Conservation (phyloP, 2,797 vertebrate genomes). For the Anguilla anguilla region DNA sequence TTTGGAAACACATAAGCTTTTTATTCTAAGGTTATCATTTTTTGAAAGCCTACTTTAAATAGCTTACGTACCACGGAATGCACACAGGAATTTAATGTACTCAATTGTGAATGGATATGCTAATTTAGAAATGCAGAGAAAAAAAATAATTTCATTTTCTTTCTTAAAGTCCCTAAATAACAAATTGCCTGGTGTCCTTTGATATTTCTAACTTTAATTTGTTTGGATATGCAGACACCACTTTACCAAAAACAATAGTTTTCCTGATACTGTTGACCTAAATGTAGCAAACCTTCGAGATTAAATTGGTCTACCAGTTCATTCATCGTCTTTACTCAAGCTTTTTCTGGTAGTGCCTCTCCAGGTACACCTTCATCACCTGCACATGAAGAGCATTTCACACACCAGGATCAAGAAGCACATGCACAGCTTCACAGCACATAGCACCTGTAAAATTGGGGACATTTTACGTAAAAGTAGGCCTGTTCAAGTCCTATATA, state of each 20-base stretch:
- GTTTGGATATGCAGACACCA: background rate
- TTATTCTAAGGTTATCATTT: background rate
- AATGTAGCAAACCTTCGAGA: too few species aligned
- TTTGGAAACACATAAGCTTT: background rate
- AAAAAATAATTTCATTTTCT: background rate
- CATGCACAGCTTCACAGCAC: background rate
- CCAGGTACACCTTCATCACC: too few species aligned
- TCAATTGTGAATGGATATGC: background rate
- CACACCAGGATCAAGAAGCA: background rate
- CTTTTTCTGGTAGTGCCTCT: too few species aligned
- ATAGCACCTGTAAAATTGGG: background rate
- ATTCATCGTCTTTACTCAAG: too few species aligned
- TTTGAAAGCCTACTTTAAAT: background rate
- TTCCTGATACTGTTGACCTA: background rate
- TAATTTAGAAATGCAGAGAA: background rate
- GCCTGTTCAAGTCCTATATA: too few species aligned
- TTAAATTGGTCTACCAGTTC: too few species aligned
- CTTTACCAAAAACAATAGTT: background rate
- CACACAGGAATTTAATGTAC: background rate
- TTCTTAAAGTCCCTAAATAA: background rate
- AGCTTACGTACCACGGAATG: background rate
- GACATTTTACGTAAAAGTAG: background rate
- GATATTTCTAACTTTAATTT: background rate
- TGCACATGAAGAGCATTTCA: background rate
- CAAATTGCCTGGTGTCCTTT: background rate